Evolutionary conservation across 2,797 vertebrate genomes (phyloP), one percentile per base, ranked within the genome.

Genomic region (Scomberomorus guttatus): DNA sequence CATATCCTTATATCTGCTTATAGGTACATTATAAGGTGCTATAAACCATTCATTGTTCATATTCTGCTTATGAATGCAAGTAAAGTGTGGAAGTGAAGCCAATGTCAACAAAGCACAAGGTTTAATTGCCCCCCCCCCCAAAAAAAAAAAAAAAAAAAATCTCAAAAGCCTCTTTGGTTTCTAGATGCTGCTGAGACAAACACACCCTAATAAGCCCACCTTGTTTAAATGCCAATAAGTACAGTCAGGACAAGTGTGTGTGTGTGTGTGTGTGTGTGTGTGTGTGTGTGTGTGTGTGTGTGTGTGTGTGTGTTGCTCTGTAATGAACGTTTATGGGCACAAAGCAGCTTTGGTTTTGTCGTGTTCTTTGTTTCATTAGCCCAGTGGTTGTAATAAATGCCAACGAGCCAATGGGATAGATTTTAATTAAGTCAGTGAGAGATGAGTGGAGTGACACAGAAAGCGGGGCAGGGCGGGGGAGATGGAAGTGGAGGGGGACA

Each of bases 361-460:
- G 76, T 89, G 81, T 83, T 89, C 91, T 93, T 94, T 94, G 93
- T 94, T 93, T 93, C 93, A 93, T 93, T 90, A 92, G 90, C 85
- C 90, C 89, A 81, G 86, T 89, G 92, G 84, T 92, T 92, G 90
- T 92, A 93, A 94, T 92, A 93, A 93, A 93, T 92, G 92, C 92
- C 92, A 92, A 83, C 83, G 90, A 89, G 92, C 93, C 92, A 87
- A 93, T 89, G 90, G 92, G 92, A 93, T 91, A 92, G 92, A 94
- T 94, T 95, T 94, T 95, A 95, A 95, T 95, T 93, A 95, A 93
- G 93, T 92, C 87, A 54, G 90, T 92, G 93, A 93, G 88, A 93
- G 92, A 93, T 93, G 93, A 92, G 89, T 91, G 91, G 92, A 93
- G 92, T 90, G 91, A 91, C 90, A 92, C 85, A 55, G 89, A 80